Conservation (phyloP, 1,140 invertebrate genomes). For the Diabrotica virgifera region DNA sequence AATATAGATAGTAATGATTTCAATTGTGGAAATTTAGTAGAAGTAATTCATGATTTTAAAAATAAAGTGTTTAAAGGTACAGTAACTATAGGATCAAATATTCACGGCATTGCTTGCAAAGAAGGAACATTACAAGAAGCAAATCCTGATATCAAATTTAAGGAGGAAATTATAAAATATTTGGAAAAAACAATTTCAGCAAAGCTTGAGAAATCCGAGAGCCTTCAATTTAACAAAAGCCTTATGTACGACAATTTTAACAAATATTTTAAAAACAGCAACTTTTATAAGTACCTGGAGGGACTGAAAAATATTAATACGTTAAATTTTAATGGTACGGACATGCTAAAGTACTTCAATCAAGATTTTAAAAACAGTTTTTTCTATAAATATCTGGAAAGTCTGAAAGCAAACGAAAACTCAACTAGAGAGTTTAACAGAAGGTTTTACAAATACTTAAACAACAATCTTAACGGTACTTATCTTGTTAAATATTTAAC, state of each 20-base stretch:
- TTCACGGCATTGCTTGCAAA: slow-evolving; percentile 12
- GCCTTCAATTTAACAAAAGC: background rate
- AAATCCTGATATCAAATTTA: too few species aligned
- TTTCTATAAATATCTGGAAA: slow-evolving; percentile 13
- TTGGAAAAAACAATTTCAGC: background rate
- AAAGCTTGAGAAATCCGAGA: background rate
- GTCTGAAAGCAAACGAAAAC: slow-evolving; percentile 3
- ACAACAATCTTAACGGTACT: slow-evolving; percentile 11
- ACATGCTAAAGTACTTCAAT: background rate
- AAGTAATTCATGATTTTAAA: slow-evolving; percentile 7
- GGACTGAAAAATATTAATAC: background rate
- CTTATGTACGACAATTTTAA: slow-evolving; percentile 13
- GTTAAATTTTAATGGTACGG: slow-evolving; percentile 4
- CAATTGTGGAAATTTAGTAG: background rate
- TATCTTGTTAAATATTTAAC: slow-evolving; percentile 11
- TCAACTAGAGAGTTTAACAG: slow-evolving; percentile 5
- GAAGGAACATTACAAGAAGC: background rate
- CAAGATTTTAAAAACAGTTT: slow-evolving; percentile 9
- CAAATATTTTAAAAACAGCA: slow-evolving; percentile 13
- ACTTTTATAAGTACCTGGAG: slow-evolving; percentile 16
- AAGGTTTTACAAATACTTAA: slow-evolving; percentile 16
- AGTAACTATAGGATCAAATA: background rate
- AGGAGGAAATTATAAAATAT: background rate
- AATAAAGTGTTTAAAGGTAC: background rate
- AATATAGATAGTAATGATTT: slow-evolving; percentile 9